Evolutionary conservation across 2,888 invertebrate genomes (phyloP).

Genomic region (Harpalus rufipes): DNA sequence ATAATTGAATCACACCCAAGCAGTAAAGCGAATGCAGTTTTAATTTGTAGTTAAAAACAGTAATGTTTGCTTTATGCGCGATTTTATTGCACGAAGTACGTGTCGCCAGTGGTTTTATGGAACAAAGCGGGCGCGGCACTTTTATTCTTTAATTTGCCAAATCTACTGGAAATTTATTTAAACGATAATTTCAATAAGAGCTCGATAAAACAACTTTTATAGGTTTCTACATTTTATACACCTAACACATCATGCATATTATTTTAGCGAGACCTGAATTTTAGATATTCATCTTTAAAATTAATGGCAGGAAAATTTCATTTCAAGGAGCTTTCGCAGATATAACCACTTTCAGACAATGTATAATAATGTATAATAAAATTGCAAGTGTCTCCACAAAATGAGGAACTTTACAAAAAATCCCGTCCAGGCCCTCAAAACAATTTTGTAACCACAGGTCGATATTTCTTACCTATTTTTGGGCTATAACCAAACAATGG

Average conservation of each 20-base stretch:
- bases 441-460: too few species aligned
- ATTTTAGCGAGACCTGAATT: not conserved
- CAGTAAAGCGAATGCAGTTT: constrained; percentile 73
- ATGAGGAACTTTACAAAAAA: too few species aligned
- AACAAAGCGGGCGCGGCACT: constrained; percentile 59
- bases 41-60: constrained; percentile 74
- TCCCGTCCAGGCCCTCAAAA: too few species aligned
- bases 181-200: constrained; percentile 69
- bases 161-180: constrained; percentile 70
- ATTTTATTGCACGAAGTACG: constrained; percentile 71
- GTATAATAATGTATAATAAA: too few species aligned
- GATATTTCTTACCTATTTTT: too few species aligned
- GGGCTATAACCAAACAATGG: too few species aligned
- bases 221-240: not conserved
- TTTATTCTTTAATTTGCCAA: constrained; percentile 67
- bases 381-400: too few species aligned
- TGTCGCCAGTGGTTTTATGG: constrained; percentile 68
- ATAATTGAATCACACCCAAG: constrained; percentile 73
- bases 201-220: constrained; percentile 22
- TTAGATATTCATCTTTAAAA: not conserved
- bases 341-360: too few species aligned
- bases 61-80: constrained; percentile 72
- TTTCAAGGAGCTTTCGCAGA: too few species aligned
- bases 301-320: too few species aligned
- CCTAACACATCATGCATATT: not conserved